Base-by-base conservation (phyloP, 2,113 vertebrate species). In the Oryzias curvinotus region DNA sequence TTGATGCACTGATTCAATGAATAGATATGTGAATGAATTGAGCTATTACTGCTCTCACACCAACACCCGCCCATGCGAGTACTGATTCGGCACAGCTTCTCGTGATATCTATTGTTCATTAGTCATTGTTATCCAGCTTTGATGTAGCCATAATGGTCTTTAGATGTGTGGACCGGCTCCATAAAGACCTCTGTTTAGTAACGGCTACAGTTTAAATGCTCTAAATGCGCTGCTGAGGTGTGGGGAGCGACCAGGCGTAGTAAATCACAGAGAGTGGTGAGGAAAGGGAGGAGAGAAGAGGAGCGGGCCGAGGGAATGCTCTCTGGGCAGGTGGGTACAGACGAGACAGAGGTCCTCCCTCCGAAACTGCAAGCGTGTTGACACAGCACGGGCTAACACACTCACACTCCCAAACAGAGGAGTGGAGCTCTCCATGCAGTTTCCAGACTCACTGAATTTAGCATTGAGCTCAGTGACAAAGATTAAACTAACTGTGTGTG, bases 111-210 rank as follows among this genome's bases (percentile, higher is more conserved):
- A 82, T 88, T 87, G 85, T 84, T 89, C 87, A 88, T 90, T 87
- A 83, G 84, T 90, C 87, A 85, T 78, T 85, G 81, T 88, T 90
- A 87, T 82, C 69, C 85, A 3, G 69, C 81, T 85, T 81, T 87
- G 83, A 87, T 90, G 82, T 81, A 77, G 86, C 83, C 75, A 74
- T 88, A 87, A 89, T 88, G 86, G 85, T 68, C 81, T 87, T 84
- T 77, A 75, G 81, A 89, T 87, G 82, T 82, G 82, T 75, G 54
- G 63, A 80, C 18, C 14, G 52, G 82, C 82, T 89, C 85, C 72
- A 87, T 86, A 84, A 89, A 88, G 77, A 86, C 68, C 80, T 68
- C 77, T 88, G 89, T 87, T 90, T 90, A 83, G 87, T 82, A 84
- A 89, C 84, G 57, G 85, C 69, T 73, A 84, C 85, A 81, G 65